Evolutionary conservation across 2,797 vertebrate genomes (phyloP), one percentile per base, ranked within the genome.

Genomic region (Spinibarbus caldwelli): DNA sequence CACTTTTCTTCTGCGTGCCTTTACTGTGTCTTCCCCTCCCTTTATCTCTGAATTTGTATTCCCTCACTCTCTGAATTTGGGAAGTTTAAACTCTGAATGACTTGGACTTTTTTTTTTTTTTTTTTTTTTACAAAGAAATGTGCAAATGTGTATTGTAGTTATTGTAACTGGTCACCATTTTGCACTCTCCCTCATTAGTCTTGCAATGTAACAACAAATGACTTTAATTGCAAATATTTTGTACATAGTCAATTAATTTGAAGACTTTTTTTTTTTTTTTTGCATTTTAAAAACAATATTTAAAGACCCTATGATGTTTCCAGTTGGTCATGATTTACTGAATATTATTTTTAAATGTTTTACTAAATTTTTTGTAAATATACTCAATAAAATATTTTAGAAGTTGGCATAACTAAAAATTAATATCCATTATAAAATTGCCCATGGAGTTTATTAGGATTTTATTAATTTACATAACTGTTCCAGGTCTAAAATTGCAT

Each of bases 1-100:
- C 41, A 52, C 17, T 78, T 77, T 78, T 76, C 45, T 83, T 80
- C 66, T 85, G 75, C 49, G 1, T 84, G 49, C 75, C 47, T 84
- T 78, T 9, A 45, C 38, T 71, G 47, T 59, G n/a, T 78, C 43
- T 15, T 34, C 26, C 57, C 19, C 54, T 72, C 54, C 52, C n/a
- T 68, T 41, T 15, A 76, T 54, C 45, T 52, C 34, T 54, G 36
- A 10, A 80, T 34, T 47, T 31, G n/a, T n/a, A n/a, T 43, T 19
- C 23, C 62, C 15, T 43, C 5, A 29, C 10, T 43, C 38, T 64
- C 21, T 43, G 2, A 81, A 57, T 81, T 54, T 43, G n/a, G 2
- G 15, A 6, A 45, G 12, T 36, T 52, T 9, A 49, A 4, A 52
- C 41, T 34, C 12, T 49, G 47, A 83, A 41, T 66, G 14, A 14